Percentiles rank a stretch among this genome's conserved stretches.
Evolutionary conservation across 2,888 invertebrate species (phyloP).

Genomic region (Drosophila neonasuta): DNA sequence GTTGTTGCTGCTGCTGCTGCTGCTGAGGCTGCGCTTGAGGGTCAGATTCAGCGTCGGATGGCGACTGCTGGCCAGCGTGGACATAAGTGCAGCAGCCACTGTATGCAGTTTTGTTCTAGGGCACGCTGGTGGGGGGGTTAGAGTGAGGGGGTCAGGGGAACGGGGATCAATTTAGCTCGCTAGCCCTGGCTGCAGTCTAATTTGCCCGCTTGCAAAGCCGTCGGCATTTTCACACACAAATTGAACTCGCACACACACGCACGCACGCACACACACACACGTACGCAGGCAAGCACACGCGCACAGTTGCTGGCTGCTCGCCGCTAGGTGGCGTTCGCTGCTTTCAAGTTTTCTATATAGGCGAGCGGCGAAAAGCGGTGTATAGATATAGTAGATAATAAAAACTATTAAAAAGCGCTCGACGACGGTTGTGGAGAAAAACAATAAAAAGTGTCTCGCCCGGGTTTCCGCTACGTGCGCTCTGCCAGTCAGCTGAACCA

Average conservation of each 20-base stretch:
- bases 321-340: constrained; percentile 47
- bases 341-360: not conserved
- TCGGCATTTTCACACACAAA: constrained; percentile 51
- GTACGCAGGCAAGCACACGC: constrained; percentile 3
- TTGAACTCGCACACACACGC: constrained; percentile 28
- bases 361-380: not conserved
- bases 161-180: not conserved
- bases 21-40: constrained; percentile 33
- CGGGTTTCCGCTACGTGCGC: constrained; percentile 63
- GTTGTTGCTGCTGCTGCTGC: constrained; percentile 26
- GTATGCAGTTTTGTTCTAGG: constrained; percentile 20
- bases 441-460: constrained; percentile 60
- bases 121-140: not conserved
- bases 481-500: constrained; percentile 66
- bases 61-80: constrained; percentile 74
- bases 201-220: constrained; percentile 37
- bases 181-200: constrained; percentile 1
- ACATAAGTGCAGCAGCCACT: constrained; percentile 62
- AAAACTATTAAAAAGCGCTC: constrained; percentile 35
- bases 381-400: constrained; percentile 26
- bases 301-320: constrained; percentile 23
- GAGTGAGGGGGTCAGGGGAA: not conserved
- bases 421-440: constrained; percentile 11
- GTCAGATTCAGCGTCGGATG: constrained; percentile 65
- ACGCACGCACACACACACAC: constrained; percentile 14